phyloP scores from a whole-genome alignment of 1,140 invertebrate species.

The Caerostris darwini region DNA sequence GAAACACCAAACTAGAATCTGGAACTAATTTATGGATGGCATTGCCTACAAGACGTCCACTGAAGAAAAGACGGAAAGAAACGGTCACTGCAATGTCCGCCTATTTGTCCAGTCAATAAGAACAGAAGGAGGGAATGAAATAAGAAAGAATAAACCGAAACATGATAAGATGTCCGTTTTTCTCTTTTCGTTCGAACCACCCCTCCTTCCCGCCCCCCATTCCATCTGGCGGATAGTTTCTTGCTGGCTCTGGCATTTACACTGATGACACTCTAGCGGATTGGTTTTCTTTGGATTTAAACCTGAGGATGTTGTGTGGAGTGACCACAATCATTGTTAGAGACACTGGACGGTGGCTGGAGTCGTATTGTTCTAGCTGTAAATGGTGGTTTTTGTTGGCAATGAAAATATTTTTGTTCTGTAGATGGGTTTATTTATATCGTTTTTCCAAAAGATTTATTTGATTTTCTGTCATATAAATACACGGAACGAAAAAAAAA shows the following conservation, averaged over 20 bases:
- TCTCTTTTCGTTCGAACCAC: background rate
- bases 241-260: constrained; percentile 18
- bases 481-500: no score
- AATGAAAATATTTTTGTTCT: background rate
- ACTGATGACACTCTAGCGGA: constrained; percentile 60
- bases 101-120: constrained; percentile 58
- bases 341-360: constrained; percentile 2
- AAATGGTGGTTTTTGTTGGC: background rate
- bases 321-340: constrained; percentile 51
- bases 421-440: no score
- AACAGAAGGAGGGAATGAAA: constrained; percentile 32
- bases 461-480: no score
- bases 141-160: constrained; percentile 47
- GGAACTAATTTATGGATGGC: constrained; percentile 51
- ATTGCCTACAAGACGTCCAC: constrained; percentile 8
- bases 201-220: background rate
- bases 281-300: constrained; percentile 52
- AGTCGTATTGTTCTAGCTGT: background rate
- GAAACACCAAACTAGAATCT: background rate
- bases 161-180: constrained; percentile 46
- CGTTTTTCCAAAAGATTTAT: no score
- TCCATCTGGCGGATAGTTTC: background rate
- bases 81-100: constrained; percentile 2
- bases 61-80: background rate
- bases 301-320: constrained; percentile 31